phyloP scores from a whole-genome alignment of 2,797 vertebrate genomes.

The Malurus leucopterus region DNA sequence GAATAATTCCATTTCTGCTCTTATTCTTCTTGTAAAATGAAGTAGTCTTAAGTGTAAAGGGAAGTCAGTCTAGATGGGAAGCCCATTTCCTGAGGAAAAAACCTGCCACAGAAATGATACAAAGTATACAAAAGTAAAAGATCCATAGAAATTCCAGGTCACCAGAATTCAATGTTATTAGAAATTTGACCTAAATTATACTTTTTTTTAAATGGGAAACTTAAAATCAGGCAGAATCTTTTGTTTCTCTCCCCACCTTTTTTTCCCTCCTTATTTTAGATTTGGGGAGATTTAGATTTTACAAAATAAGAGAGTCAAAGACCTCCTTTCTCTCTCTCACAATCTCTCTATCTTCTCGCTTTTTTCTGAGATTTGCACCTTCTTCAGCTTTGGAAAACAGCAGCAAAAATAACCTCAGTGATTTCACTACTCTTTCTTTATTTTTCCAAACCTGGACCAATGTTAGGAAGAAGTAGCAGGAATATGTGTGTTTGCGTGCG shows the following conservation, averaged over 20 bases:
- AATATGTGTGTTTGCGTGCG: rapidly evolving
- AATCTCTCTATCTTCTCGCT: not conserved
- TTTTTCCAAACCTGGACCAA: not conserved
- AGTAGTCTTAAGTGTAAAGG: not conserved
- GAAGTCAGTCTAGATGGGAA: not conserved
- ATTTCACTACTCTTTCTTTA: not conserved
- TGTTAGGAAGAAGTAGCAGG: not conserved
- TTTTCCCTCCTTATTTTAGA: rapidly evolving
- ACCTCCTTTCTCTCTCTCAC: rapidly evolving
- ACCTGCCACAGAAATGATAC: not conserved
- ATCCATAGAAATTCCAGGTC: not conserved
- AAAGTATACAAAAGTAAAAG: not conserved
- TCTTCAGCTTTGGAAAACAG: not conserved
- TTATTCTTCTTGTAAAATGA: not conserved
- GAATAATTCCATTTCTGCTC: not conserved
- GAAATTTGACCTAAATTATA: not conserved
- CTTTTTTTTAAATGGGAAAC: not conserved
- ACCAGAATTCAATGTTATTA: not conserved
- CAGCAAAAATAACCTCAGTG: not conserved
- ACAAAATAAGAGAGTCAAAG: not conserved
- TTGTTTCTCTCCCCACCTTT: not conserved
- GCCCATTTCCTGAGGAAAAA: not conserved
- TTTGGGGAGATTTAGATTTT: not conserved
- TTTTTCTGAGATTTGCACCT: not conserved
- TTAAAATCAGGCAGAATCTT: not conserved